phyloP scores from a whole-genome alignment of 2,113 vertebrate genomes.

The Galeopterus variegatus region DNA sequence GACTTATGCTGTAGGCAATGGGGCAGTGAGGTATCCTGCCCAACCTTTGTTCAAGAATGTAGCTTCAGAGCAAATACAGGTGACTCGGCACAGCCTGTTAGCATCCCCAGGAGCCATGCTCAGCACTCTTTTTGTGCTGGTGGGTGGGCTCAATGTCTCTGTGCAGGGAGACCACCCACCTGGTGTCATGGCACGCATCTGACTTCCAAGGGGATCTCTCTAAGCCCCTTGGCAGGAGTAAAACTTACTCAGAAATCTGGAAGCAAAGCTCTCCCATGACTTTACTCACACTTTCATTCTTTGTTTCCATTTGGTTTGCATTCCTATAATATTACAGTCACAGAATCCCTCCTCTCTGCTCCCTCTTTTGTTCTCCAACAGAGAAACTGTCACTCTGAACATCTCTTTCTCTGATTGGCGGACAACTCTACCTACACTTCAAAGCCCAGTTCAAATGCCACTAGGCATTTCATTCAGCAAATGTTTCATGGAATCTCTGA shows the following conservation, averaged over 20 bases:
- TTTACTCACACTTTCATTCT: slow-evolving; percentile 15
- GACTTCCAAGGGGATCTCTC: slow-evolving; percentile 51
- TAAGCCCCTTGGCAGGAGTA: slow-evolving; percentile 2
- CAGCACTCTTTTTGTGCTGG: neutral
- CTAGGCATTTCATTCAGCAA: neutral
- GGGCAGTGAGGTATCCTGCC: neutral
- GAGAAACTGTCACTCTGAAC: neutral
- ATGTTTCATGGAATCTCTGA: neutral
- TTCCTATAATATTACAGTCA: slow-evolving; percentile 47
- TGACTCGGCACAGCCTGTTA: slow-evolving; percentile 53
- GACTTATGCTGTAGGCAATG: neutral
- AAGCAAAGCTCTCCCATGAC: slow-evolving; percentile 39
- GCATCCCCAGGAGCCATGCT: neutral
- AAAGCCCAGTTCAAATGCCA: neutral
- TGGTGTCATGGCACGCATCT: slow-evolving; percentile 58
- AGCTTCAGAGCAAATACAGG: slow-evolving; percentile 38
- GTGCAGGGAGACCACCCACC: slow-evolving; percentile 68
- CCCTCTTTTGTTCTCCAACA: neutral
- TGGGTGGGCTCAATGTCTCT: slow-evolving; percentile 58
- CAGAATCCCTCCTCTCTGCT: slow-evolving; percentile 46
- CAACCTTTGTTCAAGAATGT: neutral
- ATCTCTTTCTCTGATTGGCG: neutral
- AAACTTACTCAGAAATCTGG: slow-evolving; percentile 69
- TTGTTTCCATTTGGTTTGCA: slow-evolving; percentile 54
- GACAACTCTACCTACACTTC: neutral